phyloP scores from a whole-genome alignment of 2,113 vertebrate genomes.

The Chamaea fasciata region DNA sequence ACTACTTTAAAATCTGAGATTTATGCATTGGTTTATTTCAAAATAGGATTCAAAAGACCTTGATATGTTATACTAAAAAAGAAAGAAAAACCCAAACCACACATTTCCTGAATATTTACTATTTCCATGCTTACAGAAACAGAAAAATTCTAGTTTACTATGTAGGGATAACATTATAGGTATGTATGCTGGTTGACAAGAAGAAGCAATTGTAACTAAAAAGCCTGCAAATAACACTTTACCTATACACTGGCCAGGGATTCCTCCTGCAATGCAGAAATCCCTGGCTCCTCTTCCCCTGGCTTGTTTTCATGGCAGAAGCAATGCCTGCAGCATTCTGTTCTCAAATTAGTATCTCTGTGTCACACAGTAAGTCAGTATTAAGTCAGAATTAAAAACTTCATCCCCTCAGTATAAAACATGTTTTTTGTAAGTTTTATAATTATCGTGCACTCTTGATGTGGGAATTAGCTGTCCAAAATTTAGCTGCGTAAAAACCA shows the following conservation, averaged over 20 bases:
- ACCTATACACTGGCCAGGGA: neutral
- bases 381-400: neutral
- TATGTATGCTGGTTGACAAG: neutral
- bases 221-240: neutral
- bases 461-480: neutral
- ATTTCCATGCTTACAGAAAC: neutral
- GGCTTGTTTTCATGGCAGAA: neutral
- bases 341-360: neutral
- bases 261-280: neutral
- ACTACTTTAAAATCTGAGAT: neutral
- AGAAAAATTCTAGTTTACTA: neutral
- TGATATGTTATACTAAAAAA: neutral
- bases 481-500: neutral
- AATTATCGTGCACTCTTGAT: neutral
- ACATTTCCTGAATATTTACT: neutral
- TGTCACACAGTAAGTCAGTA: neutral
- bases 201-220: neutral
- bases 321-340: neutral
- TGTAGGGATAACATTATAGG: neutral
- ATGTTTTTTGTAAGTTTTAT: neutral
- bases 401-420: neutral
- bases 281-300: neutral
- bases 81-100: neutral
- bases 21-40: neutral
- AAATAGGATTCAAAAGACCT: neutral